These are phyloP conservation scores for Etheostoma cragini DNA, from an alignment of 2,113 vertebrate species.

Conservation along the genomic window DNA sequence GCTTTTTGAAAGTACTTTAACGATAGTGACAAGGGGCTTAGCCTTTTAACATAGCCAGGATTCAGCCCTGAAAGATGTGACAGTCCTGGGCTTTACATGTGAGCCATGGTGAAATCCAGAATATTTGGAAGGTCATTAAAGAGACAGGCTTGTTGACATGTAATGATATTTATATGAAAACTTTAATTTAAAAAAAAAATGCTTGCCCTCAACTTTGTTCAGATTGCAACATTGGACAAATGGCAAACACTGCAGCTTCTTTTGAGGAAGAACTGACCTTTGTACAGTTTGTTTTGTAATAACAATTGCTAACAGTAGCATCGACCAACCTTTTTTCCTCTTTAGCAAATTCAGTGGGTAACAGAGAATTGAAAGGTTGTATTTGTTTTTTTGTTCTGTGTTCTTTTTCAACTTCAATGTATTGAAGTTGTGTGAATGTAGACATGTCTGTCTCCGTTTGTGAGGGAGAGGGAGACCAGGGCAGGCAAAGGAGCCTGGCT, in stretches of 20 bases:
- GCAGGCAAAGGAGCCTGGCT: conserved; percentile 1
- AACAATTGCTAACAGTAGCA: conserved; percentile 69
- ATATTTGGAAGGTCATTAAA: conserved; percentile 15
- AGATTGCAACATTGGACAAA: conserved; percentile 38
- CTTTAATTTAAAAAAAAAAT: conserved; percentile 17
- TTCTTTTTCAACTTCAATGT: conserved; percentile 36
- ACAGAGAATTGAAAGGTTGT: conserved; percentile 27
- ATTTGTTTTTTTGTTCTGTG: conserved; percentile 13
- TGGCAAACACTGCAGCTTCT: conserved; percentile 37
- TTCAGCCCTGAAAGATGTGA: conserved; percentile 21
- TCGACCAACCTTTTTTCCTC: conserved; percentile 33
- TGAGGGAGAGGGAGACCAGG: conserved; percentile 30
- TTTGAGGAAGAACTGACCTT: conserved; percentile 56
- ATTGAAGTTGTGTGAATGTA: conserved; percentile 66
- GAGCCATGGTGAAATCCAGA: conserved; percentile 35
- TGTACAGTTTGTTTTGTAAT: conserved; percentile 73
- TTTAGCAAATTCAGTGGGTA: conserved; percentile 16
- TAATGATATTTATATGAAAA: conserved; percentile 19
- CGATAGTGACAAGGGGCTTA: conserved; percentile 23
- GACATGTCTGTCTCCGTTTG: conserved; percentile 42
- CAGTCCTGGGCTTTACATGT: conserved; percentile 29
- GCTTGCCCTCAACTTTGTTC: conserved; percentile 54
- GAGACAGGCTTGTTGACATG: conserved; percentile 12
- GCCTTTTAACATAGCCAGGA: conserved; percentile 24
- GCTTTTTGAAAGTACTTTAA: conserved; percentile 31